Evolutionary conservation across 2,113 vertebrate species (phyloP).

Genomic region (Tympanuchus pallidicinctus): DNA sequence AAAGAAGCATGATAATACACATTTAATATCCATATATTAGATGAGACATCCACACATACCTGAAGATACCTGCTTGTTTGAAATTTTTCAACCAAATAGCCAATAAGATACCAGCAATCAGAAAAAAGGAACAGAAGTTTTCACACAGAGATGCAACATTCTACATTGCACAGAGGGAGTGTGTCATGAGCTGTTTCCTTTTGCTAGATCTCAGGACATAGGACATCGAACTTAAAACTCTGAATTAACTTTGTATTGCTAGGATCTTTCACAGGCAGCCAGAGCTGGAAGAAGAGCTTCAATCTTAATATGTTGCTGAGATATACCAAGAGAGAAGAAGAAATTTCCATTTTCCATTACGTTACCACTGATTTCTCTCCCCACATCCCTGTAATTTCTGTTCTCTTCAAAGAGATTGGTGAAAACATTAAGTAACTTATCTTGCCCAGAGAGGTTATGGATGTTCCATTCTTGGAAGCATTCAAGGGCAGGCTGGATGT

Average conservation of each 20-base stretch:
- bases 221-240: not conserved
- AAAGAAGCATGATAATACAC: not conserved
- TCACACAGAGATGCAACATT: not conserved
- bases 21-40: not conserved
- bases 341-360: not conserved
- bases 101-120: not conserved
- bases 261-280: not conserved
- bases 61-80: not conserved
- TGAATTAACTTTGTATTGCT: not conserved
- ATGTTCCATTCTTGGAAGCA: too few species aligned
- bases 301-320: not conserved
- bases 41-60: not conserved
- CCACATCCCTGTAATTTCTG: not conserved
- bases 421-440: not conserved
- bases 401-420: not conserved
- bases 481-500: too few species aligned
- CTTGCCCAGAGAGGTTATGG: too few species aligned
- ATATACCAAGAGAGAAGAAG: not conserved
- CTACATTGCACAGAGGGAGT: not conserved
- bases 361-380: not conserved
- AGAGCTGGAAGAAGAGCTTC: not conserved
- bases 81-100: not conserved
- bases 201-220: not conserved
- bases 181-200: not conserved
- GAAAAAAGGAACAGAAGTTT: not conserved